Base-by-base conservation (phyloP, 1,140 invertebrate genomes). In the Nasonia vitripennis region DNA sequence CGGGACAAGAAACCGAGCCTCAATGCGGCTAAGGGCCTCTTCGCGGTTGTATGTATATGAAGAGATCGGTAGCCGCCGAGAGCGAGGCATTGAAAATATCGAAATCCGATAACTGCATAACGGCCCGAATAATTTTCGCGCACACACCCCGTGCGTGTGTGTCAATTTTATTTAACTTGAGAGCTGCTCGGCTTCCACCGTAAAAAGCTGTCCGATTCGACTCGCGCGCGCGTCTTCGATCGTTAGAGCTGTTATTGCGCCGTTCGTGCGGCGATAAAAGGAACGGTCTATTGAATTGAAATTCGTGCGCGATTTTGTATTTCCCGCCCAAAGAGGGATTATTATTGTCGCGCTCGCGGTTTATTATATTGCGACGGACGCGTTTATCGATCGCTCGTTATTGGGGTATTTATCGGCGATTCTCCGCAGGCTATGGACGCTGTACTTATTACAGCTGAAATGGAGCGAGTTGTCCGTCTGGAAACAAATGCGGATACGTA, bases 51-150 rank as follows among this genome's bases (percentile, higher is more conserved):
- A 17, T 10, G 20, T 27, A 70, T 27, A 75, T 17, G 31, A 45
- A 75, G 73, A 11, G 73, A 31, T 78, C 51, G 48, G 45, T 17
- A 14, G 45, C 27, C 2, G 17, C 0, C 0, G 70, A 3, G 51
- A 5, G 11, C 27, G 20, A n/a, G 12, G 34, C 83, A 78, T 71
- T 84, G 77, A 51, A 84, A 78, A 79, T 84, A 84, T 84, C 75
- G 77, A 71, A 78, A 84, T 84, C 83, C 83, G 83, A 84, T 84
- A 84, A 84, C 77, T 67, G 62, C 12, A 23, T 77, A 83, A 84
- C 75, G 82, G 41, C 1, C 62, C 62, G 75, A 81, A 81, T 81
- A 71, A 81, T 81, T 81, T 71, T 70, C 79, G 1, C 14, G 1
- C 48, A 17, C 48, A 51, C 2, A 23, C 70, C 31, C 10, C 27